Conservation (phyloP, 2,888 invertebrate species). For the Neoitamus cyanurus region DNA sequence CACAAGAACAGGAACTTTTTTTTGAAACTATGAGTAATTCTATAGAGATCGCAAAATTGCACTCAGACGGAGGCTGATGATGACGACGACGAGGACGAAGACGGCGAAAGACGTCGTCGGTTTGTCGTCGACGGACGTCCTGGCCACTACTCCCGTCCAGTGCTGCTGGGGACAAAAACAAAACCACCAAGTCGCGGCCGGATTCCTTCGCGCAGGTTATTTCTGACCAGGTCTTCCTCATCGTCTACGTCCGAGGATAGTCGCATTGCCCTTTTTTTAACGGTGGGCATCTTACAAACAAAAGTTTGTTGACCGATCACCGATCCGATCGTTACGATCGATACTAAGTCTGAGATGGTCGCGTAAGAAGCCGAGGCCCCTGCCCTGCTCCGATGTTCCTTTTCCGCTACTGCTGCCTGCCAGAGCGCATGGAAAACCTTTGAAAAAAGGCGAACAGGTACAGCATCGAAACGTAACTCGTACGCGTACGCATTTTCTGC, state of each 20-base stretch:
- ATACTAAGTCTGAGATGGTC: slow-evolving; percentile 43
- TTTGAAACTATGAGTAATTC: slow-evolving; percentile 49
- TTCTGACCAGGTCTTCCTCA: slow-evolving; percentile 37
- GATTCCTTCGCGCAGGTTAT: slow-evolving; percentile 47
- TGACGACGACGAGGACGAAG: slow-evolving; percentile 7
- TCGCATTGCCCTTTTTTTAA: not conserved
- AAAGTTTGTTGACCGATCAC: slow-evolving; percentile 52
- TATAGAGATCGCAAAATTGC: slow-evolving; percentile 45
- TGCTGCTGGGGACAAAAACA: slow-evolving; percentile 45
- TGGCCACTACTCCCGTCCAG: not conserved
- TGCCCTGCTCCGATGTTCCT: not conserved
- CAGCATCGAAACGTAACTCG: slow-evolving; percentile 46
- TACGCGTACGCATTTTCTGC: slow-evolving; percentile 52
- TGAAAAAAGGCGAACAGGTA: slow-evolving; percentile 10
- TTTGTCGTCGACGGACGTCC: slow-evolving; percentile 17
- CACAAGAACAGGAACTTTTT: slow-evolving; percentile 48
- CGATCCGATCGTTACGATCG: slow-evolving; percentile 50
- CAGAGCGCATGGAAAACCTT: slow-evolving; percentile 2
- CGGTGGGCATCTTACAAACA: slow-evolving; percentile 31
- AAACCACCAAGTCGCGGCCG: slow-evolving; percentile 38
- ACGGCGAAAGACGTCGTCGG: not conserved
- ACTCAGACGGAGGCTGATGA: slow-evolving; percentile 17
- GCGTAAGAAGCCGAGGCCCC: not conserved
- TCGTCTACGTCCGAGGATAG: slow-evolving; percentile 16
- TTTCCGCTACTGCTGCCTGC: not conserved